phyloP scores from a whole-genome alignment of 2,888 invertebrate species.

The Trissolcus brochymenae region DNA sequence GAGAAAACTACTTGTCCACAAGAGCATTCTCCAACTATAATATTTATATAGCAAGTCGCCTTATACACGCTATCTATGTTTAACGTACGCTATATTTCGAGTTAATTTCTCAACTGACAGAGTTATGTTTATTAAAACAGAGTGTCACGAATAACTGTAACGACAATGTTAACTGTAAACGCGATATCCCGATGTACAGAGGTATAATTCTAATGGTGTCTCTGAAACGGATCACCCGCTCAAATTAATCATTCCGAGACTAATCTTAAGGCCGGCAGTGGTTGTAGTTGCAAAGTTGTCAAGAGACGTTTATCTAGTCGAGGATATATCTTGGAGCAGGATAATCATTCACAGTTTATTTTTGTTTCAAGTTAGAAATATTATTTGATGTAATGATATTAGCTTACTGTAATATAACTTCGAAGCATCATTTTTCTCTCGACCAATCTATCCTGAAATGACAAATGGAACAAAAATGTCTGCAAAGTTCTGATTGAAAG shows the following conservation, averaged over 20 bases:
- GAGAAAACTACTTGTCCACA: not conserved
- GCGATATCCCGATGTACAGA: slow-evolving; percentile 4
- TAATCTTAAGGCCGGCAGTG: not conserved
- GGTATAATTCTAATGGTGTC: not conserved
- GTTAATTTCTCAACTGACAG: slow-evolving; percentile 26
- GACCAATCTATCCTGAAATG: too few relatives aligned
- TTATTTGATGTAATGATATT: too few relatives aligned
- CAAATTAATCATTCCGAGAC: slow-evolving; percentile 5
- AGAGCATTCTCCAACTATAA: slow-evolving; percentile 1
- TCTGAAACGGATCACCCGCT: not conserved
- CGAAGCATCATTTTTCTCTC: too few relatives aligned
- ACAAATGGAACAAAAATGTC: too few relatives aligned
- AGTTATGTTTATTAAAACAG: slow-evolving; percentile 32
- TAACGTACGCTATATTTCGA: not conserved
- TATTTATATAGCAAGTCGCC: slow-evolving; percentile 6
- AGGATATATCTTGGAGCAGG: too few relatives aligned
- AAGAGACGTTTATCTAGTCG: too few relatives aligned
- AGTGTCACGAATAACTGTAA: slow-evolving; percentile 9
- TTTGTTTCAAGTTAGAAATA: too few relatives aligned
- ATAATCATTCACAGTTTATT: too few relatives aligned
- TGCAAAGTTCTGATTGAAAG: too few relatives aligned
- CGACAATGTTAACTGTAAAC: slow-evolving; percentile 7
- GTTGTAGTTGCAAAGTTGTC: too few relatives aligned
- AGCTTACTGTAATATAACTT: too few relatives aligned
- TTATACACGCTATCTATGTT: too few relatives aligned